Conservation (phyloP, 2,888 invertebrate species). For the Protonemura montana region DNA sequence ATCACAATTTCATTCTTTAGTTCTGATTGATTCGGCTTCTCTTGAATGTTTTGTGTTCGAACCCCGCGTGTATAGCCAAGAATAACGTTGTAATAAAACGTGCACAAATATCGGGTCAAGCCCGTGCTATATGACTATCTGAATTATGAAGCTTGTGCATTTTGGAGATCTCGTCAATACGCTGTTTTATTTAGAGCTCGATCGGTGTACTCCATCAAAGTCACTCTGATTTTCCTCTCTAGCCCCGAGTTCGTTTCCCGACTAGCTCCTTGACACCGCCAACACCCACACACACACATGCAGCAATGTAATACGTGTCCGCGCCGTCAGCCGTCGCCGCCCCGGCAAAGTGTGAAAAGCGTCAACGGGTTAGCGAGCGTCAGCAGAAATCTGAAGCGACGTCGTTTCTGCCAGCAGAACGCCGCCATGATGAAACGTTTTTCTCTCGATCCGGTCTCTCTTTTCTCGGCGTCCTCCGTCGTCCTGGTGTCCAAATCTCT, state of each 20-base stretch:
- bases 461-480: neutral
- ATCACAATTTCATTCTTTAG: too few species aligned
- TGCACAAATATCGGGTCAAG: too few species aligned
- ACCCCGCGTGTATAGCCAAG: too few species aligned
- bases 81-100: too few species aligned
- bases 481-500: neutral
- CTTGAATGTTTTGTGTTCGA: too few species aligned
- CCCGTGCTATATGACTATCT: too few species aligned
- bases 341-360: neutral
- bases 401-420: neutral
- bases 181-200: neutral
- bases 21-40: too few species aligned
- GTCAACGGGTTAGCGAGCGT: neutral
- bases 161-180: neutral
- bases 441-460: neutral
- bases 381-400: neutral
- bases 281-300: neutral
- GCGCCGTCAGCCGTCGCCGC: neutral
- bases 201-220: neutral
- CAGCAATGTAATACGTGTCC: conserved; percentile 7
- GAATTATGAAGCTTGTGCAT: neutral
- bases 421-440: neutral
- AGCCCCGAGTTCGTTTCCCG: neutral
- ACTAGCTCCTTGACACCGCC: neutral
- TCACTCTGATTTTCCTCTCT: neutral